Evolutionary conservation across 2,113 vertebrate species (phyloP), one percentile per base, ranked within the genome.

Genomic region (Actinemys pallida): DNA sequence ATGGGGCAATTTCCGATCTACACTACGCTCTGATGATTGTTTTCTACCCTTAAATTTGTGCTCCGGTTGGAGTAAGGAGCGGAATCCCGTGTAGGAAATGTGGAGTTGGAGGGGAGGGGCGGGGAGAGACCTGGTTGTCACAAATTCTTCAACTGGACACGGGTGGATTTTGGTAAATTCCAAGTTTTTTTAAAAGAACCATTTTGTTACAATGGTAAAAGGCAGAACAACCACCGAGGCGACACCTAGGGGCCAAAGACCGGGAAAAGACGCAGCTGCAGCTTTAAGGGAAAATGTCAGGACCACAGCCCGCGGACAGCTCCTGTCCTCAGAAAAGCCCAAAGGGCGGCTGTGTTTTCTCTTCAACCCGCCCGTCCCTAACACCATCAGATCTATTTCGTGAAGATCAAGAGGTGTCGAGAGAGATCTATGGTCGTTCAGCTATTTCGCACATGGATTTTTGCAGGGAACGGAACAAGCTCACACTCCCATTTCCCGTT

Each of bases 191-290:
- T 65, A 72, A 39, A 65, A 16, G 62, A 39, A 20, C 3, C 11
- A 31, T 62, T 57, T 82, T 59, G n/a, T 19, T 22, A 54, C 31
- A 49, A 81, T 42, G 47, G 49, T 84, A 35, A 47, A 62, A 90
- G 76, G 24, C 50, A 88, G 81, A 47, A 47, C 81, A 50, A 84
- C 97, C 45, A 87, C 76, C 83, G 88, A 97, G 95, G 97, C 97
- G 97, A 98, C 98, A 96, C 95, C 98, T 98, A 95, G 97, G 96
- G 98, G 98, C 83, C 86, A 20, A 39, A 35, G 8, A 25, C 29
- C 1, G 75, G 52, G 75, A 84, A 93, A 2, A 47, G 42, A 78
- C 59, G 76, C 49, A 47, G 19, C n/a, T 5, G 31, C 29, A 50
- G 42, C 16, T 54, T 20, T 9, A 87, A 53, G 42, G 47, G 4